Conservation (phyloP, 2,113 vertebrate genomes). For the Holacanthus passer region DNA sequence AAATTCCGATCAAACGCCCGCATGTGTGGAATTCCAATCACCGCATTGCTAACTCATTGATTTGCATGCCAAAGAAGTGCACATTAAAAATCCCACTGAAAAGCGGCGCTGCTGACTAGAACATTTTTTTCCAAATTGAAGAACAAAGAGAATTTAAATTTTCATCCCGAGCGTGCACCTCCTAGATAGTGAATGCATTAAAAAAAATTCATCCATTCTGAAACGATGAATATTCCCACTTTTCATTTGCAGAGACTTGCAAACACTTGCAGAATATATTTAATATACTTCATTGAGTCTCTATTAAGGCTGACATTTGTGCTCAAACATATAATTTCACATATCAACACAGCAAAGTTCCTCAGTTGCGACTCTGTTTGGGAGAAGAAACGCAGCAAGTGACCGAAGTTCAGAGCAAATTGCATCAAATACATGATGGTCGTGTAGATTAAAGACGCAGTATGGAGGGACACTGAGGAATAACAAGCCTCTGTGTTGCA, state of each 20-base stretch:
- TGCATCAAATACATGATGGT: constrained; percentile 19
- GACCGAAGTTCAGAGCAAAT: constrained; percentile 4
- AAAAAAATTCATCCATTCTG: constrained; percentile 33
- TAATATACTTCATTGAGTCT: constrained; percentile 23
- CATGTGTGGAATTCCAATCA: constrained; percentile 78
- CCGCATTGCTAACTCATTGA: constrained; percentile 67
- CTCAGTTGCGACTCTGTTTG: not conserved
- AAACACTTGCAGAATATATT: constrained; percentile 27
- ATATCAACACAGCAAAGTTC: constrained; percentile 16
- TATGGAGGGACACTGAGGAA: constrained; percentile 26
- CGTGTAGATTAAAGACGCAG: constrained; percentile 31
- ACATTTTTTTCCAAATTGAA: constrained; percentile 3
- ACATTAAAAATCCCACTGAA: constrained; percentile 27
- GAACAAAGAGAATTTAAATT: constrained; percentile 27
- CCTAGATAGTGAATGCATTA: constrained; percentile 30
- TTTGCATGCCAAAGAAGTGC: constrained; percentile 69
- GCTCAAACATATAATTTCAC: constrained; percentile 11
- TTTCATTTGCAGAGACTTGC: constrained; percentile 8
- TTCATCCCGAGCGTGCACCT: constrained; percentile 6
- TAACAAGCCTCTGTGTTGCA: constrained; percentile 58
- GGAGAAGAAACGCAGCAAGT: not conserved
- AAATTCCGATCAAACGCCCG: constrained; percentile 78
- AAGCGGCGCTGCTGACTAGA: constrained; percentile 49
- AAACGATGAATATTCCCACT: constrained; percentile 7
- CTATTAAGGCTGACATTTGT: constrained; percentile 22